Conservation (phyloP, 2,113 vertebrate genomes). For the Heliornis fulica region DNA sequence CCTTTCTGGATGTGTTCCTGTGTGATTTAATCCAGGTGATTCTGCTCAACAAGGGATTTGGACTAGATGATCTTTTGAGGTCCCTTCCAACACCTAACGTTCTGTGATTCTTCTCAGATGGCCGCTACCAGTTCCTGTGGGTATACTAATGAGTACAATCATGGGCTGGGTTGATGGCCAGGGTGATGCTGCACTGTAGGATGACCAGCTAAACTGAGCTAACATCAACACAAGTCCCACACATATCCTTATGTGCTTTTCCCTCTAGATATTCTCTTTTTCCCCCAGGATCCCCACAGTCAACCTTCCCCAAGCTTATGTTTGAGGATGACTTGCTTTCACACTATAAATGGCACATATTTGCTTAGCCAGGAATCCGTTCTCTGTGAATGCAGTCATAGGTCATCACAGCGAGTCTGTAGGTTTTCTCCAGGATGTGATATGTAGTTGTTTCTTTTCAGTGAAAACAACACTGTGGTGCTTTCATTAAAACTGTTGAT, state of each 20-base stretch:
- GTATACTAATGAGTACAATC: background rate
- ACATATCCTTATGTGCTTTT: background rate
- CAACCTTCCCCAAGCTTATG: background rate
- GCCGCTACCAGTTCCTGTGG: fast-evolving
- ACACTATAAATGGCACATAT: background rate
- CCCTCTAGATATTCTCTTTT: background rate
- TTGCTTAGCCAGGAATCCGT: background rate
- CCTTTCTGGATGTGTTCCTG: no score
- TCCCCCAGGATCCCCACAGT: background rate
- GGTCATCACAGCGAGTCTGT: background rate
- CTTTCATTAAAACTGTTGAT: background rate
- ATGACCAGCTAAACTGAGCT: background rate
- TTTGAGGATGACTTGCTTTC: background rate
- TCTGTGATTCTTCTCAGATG: background rate
- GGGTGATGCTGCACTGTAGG: background rate
- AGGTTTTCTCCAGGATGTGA: background rate
- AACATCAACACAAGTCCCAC: background rate
- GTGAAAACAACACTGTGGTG: background rate
- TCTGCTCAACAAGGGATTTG: no score
- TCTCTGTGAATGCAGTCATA: background rate
- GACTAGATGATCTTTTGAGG: no score
- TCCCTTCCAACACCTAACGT: no score
- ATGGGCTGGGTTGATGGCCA: background rate
- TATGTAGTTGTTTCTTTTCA: background rate
- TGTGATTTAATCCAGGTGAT: no score